A percentile compares a stretch with the other conserved stretches of the same genome.
Evolutionary conservation across 2,888 invertebrate species (phyloP).

Genomic region (Drosophila nigricruria): DNA sequence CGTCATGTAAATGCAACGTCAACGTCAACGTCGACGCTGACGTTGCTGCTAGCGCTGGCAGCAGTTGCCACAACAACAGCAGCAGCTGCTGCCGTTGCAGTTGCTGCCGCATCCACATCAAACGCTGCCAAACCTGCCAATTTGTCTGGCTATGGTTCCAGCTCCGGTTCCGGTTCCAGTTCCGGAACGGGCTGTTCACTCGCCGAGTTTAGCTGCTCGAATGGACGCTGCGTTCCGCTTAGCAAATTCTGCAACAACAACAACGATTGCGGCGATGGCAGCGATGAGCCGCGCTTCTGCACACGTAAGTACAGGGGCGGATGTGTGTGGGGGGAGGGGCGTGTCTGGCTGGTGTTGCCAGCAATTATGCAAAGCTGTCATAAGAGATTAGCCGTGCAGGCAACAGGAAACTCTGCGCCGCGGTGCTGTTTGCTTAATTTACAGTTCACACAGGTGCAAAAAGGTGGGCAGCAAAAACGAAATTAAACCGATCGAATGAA

Average conservation of each 20-base stretch:
- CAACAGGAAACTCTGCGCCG: conserved; percentile 15
- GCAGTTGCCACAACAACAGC: conserved; percentile 43
- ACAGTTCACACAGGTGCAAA: neutral
- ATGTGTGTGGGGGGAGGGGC: neutral
- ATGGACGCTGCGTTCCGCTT: conserved; percentile 86
- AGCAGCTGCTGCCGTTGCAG: conserved; percentile 27
- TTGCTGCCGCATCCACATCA: conserved; percentile 41
- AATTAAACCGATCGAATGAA: conserved; percentile 16
- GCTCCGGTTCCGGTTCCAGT: conserved; percentile 49
- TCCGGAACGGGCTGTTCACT: conserved; percentile 79
- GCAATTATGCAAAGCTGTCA: conserved; percentile 67
- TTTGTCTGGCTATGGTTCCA: conserved; percentile 57
- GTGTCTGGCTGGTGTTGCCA: neutral
- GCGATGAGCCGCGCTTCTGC: conserved; percentile 92
- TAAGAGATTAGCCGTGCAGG: conserved; percentile 44
- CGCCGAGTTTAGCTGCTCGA: conserved; percentile 84
- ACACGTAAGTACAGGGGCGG: conserved; percentile 89
- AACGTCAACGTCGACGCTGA: conserved; percentile 48
- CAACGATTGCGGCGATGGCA: conserved; percentile 92
- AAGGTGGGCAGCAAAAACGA: conserved; percentile 4
- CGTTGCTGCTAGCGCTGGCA: conserved; percentile 57
- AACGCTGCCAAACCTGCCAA: conserved; percentile 71
- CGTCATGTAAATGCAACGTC: conserved; percentile 40
- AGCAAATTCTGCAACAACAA: conserved; percentile 92
- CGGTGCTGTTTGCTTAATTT: conserved; percentile 46